Percentiles rank a stretch among this genome's conserved stretches.
These are phyloP conservation scores for Burhinus bistriatus DNA, from an alignment of 2,113 vertebrate species.

Conservation along the genomic window DNA sequence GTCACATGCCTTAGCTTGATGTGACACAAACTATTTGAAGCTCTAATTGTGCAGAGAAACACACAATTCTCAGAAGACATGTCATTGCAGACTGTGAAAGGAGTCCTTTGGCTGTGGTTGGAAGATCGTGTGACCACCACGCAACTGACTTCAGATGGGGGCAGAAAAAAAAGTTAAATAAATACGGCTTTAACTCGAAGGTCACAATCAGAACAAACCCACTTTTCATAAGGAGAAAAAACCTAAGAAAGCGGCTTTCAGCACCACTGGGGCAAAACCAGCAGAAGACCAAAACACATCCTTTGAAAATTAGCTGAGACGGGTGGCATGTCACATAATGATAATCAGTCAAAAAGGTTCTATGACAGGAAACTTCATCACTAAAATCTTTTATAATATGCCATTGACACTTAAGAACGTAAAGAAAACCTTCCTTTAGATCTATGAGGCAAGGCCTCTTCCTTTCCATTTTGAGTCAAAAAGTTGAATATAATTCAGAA, in stretches of 20 bases:
- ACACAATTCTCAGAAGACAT: slow-evolving; percentile 2
- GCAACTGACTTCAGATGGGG: neutral
- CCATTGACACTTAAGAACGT: slow-evolving; percentile 33
- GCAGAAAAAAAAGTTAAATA: neutral
- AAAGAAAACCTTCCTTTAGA: neutral
- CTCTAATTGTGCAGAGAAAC: slow-evolving; percentile 37
- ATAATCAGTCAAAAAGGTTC: slow-evolving; percentile 42
- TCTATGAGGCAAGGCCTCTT: neutral
- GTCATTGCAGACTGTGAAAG: neutral
- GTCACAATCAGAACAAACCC: slow-evolving; percentile 29
- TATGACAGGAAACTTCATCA: slow-evolving; percentile 54
- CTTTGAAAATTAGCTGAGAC: slow-evolving; percentile 46
- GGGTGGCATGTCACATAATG: slow-evolving; percentile 16
- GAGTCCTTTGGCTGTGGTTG: neutral
- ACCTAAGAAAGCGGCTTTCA: slow-evolving; percentile 63
- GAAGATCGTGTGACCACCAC: neutral
- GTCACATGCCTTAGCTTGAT: slow-evolving; percentile 35
- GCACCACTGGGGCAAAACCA: slow-evolving; percentile 18
- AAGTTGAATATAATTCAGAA: neutral
- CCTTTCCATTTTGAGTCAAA: neutral
- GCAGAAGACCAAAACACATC: neutral
- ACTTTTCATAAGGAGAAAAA: slow-evolving; percentile 39
- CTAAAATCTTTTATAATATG: slow-evolving; percentile 27
- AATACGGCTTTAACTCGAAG: slow-evolving; percentile 16
- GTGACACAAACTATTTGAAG: slow-evolving; percentile 23